phyloP scores from a whole-genome alignment of 1,140 invertebrate genomes.

The Drosophila mojavensis region DNA sequence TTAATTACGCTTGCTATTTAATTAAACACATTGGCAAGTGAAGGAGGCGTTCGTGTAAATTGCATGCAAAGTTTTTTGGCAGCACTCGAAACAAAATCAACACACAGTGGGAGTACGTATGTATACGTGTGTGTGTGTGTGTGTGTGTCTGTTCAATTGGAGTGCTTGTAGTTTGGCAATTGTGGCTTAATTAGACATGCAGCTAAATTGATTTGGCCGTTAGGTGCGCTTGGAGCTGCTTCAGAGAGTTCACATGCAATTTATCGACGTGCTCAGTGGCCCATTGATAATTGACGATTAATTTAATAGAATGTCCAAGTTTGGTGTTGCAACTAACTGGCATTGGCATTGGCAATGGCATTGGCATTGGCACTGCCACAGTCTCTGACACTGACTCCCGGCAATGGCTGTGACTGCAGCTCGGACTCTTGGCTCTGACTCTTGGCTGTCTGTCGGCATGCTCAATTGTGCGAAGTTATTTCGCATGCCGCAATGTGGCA shows the following conservation, averaged over 20 bases:
- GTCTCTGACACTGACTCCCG: slow-evolving; percentile 1
- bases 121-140: not conserved
- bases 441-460: slow-evolving; percentile 60
- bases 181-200: slow-evolving; percentile 66
- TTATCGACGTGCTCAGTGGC: slow-evolving; percentile 39
- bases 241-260: slow-evolving; percentile 15
- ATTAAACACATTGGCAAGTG: slow-evolving; percentile 77
- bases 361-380: not conserved
- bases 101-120: slow-evolving; percentile 1
- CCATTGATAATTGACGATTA: slow-evolving; percentile 81
- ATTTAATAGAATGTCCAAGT: slow-evolving; percentile 83
- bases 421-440: slow-evolving; percentile 5
- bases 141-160: slow-evolving; percentile 3
- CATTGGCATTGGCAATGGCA: not conserved
- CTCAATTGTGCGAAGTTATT: slow-evolving; percentile 82
- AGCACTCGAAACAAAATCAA: slow-evolving; percentile 41
- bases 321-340: slow-evolving; percentile 54
- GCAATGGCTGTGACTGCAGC: not conserved
- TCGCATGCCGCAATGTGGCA: slow-evolving; percentile 80
- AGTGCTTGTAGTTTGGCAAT: slow-evolving; percentile 60
- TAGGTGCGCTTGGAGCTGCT: slow-evolving; percentile 18
- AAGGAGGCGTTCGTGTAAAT: slow-evolving; percentile 44
- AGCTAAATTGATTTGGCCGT: slow-evolving; percentile 72
- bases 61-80: slow-evolving; percentile 53
- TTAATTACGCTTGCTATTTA: slow-evolving; percentile 84